A percentile compares a stretch with the other conserved stretches of the same genome.
Conservation (phyloP, 2,888 invertebrate genomes). For the Rotaria sp. region DNA sequence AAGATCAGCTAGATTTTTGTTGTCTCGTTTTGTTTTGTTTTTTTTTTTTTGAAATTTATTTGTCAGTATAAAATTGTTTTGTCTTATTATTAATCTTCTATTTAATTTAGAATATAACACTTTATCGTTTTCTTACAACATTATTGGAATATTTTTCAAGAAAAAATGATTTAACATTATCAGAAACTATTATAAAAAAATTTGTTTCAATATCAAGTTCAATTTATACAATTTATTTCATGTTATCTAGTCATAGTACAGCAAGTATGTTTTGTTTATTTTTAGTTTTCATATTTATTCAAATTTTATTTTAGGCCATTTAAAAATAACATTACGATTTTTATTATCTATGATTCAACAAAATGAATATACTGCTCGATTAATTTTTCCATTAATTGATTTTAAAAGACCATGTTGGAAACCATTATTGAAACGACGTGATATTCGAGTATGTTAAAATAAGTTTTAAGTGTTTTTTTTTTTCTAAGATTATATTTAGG, state of each 20-base stretch:
- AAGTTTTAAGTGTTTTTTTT: background rate
- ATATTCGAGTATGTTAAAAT: background rate
- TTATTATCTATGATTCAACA: background rate
- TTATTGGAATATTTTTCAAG: background rate
- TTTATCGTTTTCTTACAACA: conserved; percentile 14
- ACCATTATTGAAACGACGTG: background rate
- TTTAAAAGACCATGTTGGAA: conserved; percentile 19
- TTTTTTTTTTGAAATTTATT: background rate
- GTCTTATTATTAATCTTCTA: too few species aligned
- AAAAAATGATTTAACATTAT: background rate
- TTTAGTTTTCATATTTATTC: background rate
- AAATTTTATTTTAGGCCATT: background rate
- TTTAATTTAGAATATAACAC: background rate
- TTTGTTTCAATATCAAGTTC: background rate
- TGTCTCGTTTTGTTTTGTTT: too few species aligned
- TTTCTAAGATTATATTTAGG: background rate
- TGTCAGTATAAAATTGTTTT: background rate
- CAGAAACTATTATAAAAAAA: background rate
- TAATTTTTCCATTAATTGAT: background rate
- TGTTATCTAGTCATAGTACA: conserved; percentile 17
- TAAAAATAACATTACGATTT: background rate
- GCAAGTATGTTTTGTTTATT: background rate
- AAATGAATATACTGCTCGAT: conserved; percentile 8
- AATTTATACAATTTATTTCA: background rate
- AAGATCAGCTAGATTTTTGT: too few species aligned